Evolutionary conservation across 2,888 invertebrate genomes (phyloP), one percentile per base, ranked within the genome.

Genomic region (Orchesella flavescens): DNA sequence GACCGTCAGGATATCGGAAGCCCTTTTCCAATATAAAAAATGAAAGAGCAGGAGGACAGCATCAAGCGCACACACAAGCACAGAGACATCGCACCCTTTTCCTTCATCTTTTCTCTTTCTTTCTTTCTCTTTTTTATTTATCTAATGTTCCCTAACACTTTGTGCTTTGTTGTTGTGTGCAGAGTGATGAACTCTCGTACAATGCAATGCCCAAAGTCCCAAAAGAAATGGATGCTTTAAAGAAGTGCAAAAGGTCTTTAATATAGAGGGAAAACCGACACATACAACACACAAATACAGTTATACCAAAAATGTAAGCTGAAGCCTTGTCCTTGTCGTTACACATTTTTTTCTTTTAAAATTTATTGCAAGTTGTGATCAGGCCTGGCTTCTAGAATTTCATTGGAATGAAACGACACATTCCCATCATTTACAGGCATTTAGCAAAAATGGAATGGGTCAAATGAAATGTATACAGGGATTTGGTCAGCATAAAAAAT

Each of bases 361-460:
- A 78, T 78, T 78, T 78, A 78, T 78, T 71, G 78, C 78, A 78
- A 78, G 71, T 78, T 78, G 19, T 78, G 77, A 77, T 69, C 76
- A 76, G 24, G 44, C 71, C 55, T 78, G 71, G 78, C 61, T 71
- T 63, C 71, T 78, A 71, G 63, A 72, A 71, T 78, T 78, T 71
- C 71, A 78, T 17, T 53, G 53, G 34, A 53, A 57, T 15, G 12
- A 78, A 69, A 53, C 19, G 53, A 24, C 19, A 34, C 19, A 63
- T 78, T 78, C 78, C 78, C 78, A 78, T 72, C 78, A 46, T 78
- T 78, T 78, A 78, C 21, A 34, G 63, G 63, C 71, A 78, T 53
- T 78, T 78, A 78, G 69, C 69, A 69, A 23, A 46, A 53, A 5
- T 53, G 15, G 53, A 53, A n/a, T 53, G 53, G n/a, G n/a, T 53